phyloP scores from a whole-genome alignment of 2,888 invertebrate genomes.

The Drosophila buzzatii region DNA sequence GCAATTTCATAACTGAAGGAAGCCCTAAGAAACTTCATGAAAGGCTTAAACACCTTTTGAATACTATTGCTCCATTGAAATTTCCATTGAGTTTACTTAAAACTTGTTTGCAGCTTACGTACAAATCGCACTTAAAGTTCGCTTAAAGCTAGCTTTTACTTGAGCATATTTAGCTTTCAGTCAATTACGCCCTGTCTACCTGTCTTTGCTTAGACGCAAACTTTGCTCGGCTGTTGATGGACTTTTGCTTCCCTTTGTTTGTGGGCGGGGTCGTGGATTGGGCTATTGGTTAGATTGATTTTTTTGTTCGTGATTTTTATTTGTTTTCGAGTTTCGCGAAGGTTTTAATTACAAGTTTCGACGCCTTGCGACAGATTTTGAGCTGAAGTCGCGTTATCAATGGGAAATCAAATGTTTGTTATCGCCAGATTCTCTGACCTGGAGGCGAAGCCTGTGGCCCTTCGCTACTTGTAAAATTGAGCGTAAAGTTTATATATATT shows the following conservation, averaged over 20 bases:
- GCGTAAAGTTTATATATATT: conserved; percentile 43
- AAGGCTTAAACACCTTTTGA: not conserved
- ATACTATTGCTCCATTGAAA: not conserved
- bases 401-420: conserved; percentile 41
- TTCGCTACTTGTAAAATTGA: conserved; percentile 54
- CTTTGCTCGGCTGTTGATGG: not conserved
- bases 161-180: not conserved
- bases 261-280: not conserved
- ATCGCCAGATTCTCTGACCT: conserved; percentile 4
- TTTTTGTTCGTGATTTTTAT: not conserved
- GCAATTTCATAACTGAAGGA: not conserved
- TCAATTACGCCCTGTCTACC: conserved; percentile 6
- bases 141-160: not conserved
- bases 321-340: conserved; percentile 44
- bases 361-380: conserved; percentile 65
- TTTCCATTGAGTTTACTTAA: not conserved
- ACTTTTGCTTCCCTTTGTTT: not conserved
- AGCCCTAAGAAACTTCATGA: not conserved
- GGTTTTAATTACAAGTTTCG: conserved; percentile 79
- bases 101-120: too few relatives aligned
- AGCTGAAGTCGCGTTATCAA: conserved; percentile 48
- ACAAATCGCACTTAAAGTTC: not conserved
- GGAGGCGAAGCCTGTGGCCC: not conserved
- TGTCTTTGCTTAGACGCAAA: not conserved
- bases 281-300: conserved; percentile 2